Evolutionary conservation across 2,113 vertebrate genomes (phyloP), one percentile per base, ranked within the genome.

Genomic region (Sinocyclocheilus rhinocerous): DNA sequence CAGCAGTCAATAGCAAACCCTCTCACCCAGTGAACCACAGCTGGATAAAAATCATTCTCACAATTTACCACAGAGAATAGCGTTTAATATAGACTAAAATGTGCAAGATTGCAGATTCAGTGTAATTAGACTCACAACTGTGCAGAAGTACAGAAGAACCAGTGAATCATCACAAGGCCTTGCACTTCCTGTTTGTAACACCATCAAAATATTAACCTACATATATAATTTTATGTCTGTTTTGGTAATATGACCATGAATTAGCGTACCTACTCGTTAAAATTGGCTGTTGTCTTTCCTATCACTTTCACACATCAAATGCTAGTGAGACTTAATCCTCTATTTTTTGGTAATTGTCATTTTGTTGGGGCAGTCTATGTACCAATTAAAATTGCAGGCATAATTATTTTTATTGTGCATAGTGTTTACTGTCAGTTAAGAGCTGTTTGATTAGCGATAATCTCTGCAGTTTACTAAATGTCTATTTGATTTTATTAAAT

Each of bases 1-100:
- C 86, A 85, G 77, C 61, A 85, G 90, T 94, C 94, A 92, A 94
- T 95, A 94, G 91, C 57, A 83, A 65, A 85, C 82, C 81, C 82
- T 85, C 86, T 85, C 83, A 88, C 87, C 83, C 78, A 84, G 42
- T 33, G 55, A 55, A 78, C n/a, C n/a, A n/a, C n/a, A n/a, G n/a
- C n/a, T n/a, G n/a, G n/a, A n/a, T n/a, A n/a, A n/a, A 88, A 86
- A 87, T 85, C 22, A 80, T 89, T 88, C 83, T 45, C 84, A 84
- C 57, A 33, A 36, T 87, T 88, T 86, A 50, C 87, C n/a, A 84
- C 70, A 89, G 85, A 42, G 59, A 80, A 39, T 65, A 73, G 65
- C 13, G 65, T 84, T 87, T 84, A 84, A 87, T 89, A 67, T 39
- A 75, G 50, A 29, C 79, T 69, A 57, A 80, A 81, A 85, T 69